Conservation (phyloP, 2,888 invertebrate genomes). For the Chloroclystis v-ata region DNA sequence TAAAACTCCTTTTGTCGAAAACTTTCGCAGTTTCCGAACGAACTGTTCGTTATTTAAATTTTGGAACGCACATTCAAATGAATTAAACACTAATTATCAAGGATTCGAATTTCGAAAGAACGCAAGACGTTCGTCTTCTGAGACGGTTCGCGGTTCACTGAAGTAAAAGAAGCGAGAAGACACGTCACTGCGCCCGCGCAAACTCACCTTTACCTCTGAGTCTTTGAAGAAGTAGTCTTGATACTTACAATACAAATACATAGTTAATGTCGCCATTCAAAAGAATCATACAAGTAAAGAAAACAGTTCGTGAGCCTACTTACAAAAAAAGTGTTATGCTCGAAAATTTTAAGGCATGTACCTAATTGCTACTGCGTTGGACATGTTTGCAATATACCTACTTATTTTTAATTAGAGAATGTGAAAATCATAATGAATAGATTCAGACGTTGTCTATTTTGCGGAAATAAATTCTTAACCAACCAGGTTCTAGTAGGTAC, state of each 20-base stretch:
- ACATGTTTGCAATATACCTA: no score
- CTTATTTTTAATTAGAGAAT: no score
- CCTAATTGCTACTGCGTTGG: no score
- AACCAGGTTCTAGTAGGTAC: no score
- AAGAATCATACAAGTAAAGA: no score
- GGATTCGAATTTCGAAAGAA: slow-evolving; percentile 25
- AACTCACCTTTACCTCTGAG: slow-evolving; percentile 66
- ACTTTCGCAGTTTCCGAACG: slow-evolving; percentile 33
- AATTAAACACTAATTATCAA: slow-evolving; percentile 51
- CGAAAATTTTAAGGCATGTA: no score
- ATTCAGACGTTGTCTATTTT: no score
- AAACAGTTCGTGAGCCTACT: no score
- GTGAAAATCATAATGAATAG: no score
- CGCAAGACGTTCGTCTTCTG: slow-evolving; percentile 39
- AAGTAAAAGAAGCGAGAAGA: slow-evolving; percentile 62
- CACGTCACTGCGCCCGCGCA: slow-evolving; percentile 74
- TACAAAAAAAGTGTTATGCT: no score
- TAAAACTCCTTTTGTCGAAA: slow-evolving; percentile 36
- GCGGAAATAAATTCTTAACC: no score
- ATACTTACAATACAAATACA: slow-evolving; percentile 35
- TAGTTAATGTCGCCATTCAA: no score
- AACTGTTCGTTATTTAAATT: slow-evolving; percentile 22
- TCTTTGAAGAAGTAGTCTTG: slow-evolving; percentile 44
- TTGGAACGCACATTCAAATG: slow-evolving; percentile 25
- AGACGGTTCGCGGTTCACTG: slow-evolving; percentile 64